Evolutionary conservation across 2,113 vertebrate genomes (phyloP).

Genomic region (Vulpes ferrilata): DNA sequence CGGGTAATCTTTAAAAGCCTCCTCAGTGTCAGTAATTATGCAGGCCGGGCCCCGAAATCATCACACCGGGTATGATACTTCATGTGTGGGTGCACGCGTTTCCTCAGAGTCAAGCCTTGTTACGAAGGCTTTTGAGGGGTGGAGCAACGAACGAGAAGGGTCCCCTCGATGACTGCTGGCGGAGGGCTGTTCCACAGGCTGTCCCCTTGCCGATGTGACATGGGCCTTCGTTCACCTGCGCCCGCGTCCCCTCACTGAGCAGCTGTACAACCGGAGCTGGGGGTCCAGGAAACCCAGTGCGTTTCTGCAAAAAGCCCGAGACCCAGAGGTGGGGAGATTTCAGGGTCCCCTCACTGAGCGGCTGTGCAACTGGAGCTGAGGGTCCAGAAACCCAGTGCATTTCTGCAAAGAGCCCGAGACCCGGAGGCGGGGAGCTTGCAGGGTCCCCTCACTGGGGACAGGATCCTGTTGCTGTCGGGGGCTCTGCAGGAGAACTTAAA

Average conservation of each 20-base stretch:
- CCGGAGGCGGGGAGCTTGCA: not conserved
- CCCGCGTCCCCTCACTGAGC: not conserved
- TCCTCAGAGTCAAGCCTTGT: not conserved
- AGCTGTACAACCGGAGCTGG: not conserved
- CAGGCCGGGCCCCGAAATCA: not conserved
- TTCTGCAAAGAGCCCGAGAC: not conserved
- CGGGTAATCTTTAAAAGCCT: not conserved
- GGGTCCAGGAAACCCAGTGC: not conserved
- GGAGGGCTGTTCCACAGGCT: not conserved
- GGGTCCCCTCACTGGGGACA: not conserved
- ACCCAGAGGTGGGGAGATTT: not conserved
- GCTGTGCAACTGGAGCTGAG: not conserved
- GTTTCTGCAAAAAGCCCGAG: not conserved
- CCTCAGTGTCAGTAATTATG: not conserved
- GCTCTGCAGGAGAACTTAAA: not conserved
- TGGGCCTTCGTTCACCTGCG: too few relatives aligned
- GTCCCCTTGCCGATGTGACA: not conserved
- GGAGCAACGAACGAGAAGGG: not conserved
- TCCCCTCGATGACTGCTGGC: not conserved
- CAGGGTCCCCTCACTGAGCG: not conserved
- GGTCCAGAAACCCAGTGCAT: not conserved
- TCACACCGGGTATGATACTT: not conserved
- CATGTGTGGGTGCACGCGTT: not conserved
- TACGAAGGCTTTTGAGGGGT: not conserved
- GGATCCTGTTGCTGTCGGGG: too few relatives aligned